Conservation (phyloP, 2,888 invertebrate species). For the Pelosia muscerda region DNA sequence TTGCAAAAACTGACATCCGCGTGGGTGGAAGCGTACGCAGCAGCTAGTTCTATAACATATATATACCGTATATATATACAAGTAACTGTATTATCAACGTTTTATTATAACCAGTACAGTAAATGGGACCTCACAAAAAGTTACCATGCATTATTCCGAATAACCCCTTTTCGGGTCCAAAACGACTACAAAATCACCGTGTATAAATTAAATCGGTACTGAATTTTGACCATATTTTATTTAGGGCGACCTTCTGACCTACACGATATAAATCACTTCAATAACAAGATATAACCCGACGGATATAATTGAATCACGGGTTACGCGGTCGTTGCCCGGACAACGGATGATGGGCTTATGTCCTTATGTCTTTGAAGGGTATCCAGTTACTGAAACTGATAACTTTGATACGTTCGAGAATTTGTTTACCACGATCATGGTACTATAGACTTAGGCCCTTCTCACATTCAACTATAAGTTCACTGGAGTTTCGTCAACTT, state of each 20-base stretch:
- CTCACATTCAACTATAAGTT: too few species aligned
- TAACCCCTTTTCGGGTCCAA: too few species aligned
- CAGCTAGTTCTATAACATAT: too few species aligned
- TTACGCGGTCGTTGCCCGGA: slow-evolving; percentile 13
- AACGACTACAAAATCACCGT: too few species aligned
- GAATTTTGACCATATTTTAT: not conserved
- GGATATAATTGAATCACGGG: slow-evolving; percentile 23
- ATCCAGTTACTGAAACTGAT: not conserved
- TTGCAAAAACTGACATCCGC: too few species aligned
- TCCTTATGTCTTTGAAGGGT: slow-evolving; percentile 6
- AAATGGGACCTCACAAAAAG: too few species aligned
- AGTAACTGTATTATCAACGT: too few species aligned
- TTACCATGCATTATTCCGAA: too few species aligned
- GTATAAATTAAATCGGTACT: not conserved
- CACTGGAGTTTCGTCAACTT: too few species aligned
- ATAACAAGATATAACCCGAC: slow-evolving; percentile 29
- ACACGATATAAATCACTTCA: not conserved
- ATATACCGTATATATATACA: too few species aligned
- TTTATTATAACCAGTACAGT: too few species aligned
- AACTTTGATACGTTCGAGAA: not conserved
- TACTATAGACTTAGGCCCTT: not conserved
- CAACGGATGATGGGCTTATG: slow-evolving; percentile 16
- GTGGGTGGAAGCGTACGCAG: too few species aligned
- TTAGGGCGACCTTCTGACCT: not conserved
- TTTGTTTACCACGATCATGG: not conserved